Evolutionary conservation across 2,113 vertebrate species (phyloP), one percentile per base, ranked within the genome.

Genomic region (Gopherus flavomarginatus): DNA sequence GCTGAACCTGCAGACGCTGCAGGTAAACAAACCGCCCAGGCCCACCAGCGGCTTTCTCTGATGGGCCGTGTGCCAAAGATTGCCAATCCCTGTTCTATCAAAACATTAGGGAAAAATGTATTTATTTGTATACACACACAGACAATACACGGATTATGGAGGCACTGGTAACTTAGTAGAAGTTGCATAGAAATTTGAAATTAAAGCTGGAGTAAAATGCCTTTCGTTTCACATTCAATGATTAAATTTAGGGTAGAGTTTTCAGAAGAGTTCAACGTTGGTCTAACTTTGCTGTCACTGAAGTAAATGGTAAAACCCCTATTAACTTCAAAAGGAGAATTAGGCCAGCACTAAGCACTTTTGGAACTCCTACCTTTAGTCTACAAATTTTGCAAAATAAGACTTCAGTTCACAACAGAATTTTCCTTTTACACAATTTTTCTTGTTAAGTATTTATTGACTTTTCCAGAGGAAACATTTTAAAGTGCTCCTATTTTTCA

Each of bases 81-180:
- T 50, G 50, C 13, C 13, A 4, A 14, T 50, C 50, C 13, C 50
- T 50, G 50, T 65, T 47, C 17, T 1, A 65, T 7, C 26, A 54
- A 80, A 91, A 85, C 4, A 10, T 1, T 2, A 53, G 22, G 49
- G 54, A 47, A 42, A 88, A 86, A 59, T 8, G 81, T 90, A 38
- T 4, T 5, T 11, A 83, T 54, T 11, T 56, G 5, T n/a, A 11
- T 44, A 2, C 0, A 0, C 35, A 24, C 27, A 52, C 2, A 53
- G 5, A 53, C 2, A 54, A 3, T 54, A 54, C 7, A 54, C 8
- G 53, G 59, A 53, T 83, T 27, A 35, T 47, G 79, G 86, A 78
- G 86, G 65, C 24, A 42, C 16, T 0, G 1, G 0, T 62, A 87
- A 50, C 13, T 31, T 1, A 38, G 4, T 22, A 11, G 9, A 72